These are phyloP conservation scores for Pelodiscus sinensis DNA, from an alignment of 2,113 vertebrate species.

Conservation along the genomic window DNA sequence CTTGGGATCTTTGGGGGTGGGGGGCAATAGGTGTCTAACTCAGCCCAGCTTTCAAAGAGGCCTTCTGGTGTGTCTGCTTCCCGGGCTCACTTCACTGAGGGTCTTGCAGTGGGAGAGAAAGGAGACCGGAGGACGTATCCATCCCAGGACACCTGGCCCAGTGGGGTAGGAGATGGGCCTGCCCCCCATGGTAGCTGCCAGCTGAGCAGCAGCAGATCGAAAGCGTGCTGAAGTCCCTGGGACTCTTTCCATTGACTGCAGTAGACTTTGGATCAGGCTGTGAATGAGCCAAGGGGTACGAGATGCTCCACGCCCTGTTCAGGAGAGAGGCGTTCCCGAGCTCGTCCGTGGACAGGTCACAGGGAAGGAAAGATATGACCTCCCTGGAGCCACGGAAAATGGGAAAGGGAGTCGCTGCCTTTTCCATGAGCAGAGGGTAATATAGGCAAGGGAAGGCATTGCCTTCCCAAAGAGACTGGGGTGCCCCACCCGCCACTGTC, in stretches of 20 bases:
- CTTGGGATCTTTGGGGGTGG: neutral
- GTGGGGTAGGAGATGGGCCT: neutral
- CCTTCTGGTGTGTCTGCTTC: neutral
- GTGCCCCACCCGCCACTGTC: too few species aligned
- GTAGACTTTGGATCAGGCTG: neutral
- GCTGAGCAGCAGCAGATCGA: neutral
- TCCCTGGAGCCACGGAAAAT: neutral
- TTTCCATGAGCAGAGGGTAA: too few species aligned
- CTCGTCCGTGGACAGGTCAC: neutral
- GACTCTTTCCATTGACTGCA: neutral
- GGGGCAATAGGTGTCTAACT: neutral
- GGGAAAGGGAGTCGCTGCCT: neutral
- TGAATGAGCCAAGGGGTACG: neutral
- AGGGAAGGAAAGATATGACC: neutral
- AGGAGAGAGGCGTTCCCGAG: neutral
- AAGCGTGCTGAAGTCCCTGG: neutral
- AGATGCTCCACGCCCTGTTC: neutral
- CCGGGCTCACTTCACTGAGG: neutral
- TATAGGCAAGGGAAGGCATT: too few species aligned
- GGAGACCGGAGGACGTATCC: neutral
- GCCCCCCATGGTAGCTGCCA: neutral
- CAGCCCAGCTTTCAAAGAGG: neutral
- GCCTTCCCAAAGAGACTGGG: too few species aligned
- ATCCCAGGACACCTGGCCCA: neutral
- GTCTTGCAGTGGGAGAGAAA: neutral